Conservation (phyloP, 1,140 invertebrate species). For the Tribolium madens region DNA sequence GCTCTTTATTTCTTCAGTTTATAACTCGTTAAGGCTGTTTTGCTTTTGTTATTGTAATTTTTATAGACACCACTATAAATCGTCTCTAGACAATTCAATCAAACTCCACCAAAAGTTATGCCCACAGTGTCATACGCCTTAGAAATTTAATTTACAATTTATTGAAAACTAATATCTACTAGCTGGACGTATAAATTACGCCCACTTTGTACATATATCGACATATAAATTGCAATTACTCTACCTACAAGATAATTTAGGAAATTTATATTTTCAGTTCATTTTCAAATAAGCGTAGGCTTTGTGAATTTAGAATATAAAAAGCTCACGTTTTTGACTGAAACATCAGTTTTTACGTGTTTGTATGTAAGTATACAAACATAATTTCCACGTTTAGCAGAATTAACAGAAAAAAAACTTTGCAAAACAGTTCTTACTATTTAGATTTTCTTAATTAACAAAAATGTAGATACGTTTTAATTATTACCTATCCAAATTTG, state of each 20-base stretch:
- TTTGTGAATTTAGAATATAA: background rate
- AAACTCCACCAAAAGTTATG: conserved; percentile 6
- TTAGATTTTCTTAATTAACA: no score
- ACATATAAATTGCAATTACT: conserved; percentile 20
- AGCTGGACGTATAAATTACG: conserved; percentile 9
- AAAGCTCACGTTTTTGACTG: background rate
- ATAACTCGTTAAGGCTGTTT: conserved; percentile 36
- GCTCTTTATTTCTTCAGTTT: conserved; percentile 14
- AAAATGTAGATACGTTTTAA: no score
- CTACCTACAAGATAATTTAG: conserved; percentile 18
- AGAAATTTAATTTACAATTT: conserved; percentile 32
- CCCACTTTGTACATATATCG: conserved; percentile 5
- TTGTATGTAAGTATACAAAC: no score
- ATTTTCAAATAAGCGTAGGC: conserved; percentile 4
- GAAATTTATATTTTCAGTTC: conserved; percentile 22
- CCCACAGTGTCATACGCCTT: background rate
- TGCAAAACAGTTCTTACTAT: background rate
- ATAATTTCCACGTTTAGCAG: no score
- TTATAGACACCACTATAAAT: conserved; percentile 9
- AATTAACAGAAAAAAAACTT: no score
- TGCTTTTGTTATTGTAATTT: conserved; percentile 30
- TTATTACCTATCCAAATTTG: no score
- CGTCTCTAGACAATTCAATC: conserved; percentile 13
- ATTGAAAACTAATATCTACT: conserved; percentile 29
- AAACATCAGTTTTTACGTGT: no score